Evolutionary conservation across 2,888 invertebrate species (phyloP), one percentile per base, ranked within the genome.

Genomic region (Perizoma flavofasciatum): DNA sequence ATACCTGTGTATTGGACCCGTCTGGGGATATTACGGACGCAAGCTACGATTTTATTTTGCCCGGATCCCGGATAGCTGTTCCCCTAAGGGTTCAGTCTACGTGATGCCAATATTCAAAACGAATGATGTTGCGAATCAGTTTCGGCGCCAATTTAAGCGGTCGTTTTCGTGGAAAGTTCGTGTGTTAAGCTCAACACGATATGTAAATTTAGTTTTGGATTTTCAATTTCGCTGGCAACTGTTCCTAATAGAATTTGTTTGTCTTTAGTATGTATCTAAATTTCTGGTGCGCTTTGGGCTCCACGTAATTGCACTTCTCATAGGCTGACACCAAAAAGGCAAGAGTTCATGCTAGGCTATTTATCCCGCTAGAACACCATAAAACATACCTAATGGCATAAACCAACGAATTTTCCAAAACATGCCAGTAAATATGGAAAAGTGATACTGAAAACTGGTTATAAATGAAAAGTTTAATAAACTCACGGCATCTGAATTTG

Each of bases 31-130:
- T 82, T 83, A 83, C 83, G 74, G 80, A 80, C 81, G 78, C 75
- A 74, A 73, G 81, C 73, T 79, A 77, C 82, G 82, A 89, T 88
- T 90, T 88, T 87, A 89, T 89, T 87, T 87, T 77, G 76, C 81
- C 74, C 73, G 64, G 77, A 69, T 77, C 78, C 61, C 49, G 53
- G 55, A 58, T 61, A 41, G 49, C 53, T 54, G 41, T 53, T 45
- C 77, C 86, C 87, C 85, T 82, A 79, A 85, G 88, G 87, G 85
- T 73, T 78, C 74, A 78, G 78, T 77, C 82, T 87, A 88, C 89
- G 89, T 86, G 87, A 86, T 82, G 80, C 79, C 85, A 88, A 88
- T 88, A 88, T 89, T 86, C 85, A 82, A 82, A 88, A 86, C 84
- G 87, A 85, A 87, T 84, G 85, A 86, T 84, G 83, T 85, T 82